Base-by-base conservation (phyloP, 2,888 invertebrate species). In the Terebella lapidaria region DNA sequence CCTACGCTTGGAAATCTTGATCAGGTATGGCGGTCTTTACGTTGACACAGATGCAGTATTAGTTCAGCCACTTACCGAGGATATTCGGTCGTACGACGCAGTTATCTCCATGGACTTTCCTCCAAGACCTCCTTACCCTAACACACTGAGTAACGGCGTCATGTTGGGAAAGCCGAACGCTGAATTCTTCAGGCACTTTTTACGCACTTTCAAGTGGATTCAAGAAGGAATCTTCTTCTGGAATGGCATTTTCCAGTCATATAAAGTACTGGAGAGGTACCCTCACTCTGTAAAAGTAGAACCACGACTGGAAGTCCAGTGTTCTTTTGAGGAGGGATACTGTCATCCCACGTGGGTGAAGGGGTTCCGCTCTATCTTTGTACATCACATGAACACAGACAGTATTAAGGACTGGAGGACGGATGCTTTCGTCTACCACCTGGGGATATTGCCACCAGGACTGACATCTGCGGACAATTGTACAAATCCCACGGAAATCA, bases 21-120 rank as follows among this genome's bases (percentile, higher is more conserved):
- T 72, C 18, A 72, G 71, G 59, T 75, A 75, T 61, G 76, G 76
- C 28, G 76, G 76, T 2, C 70, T 76, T 4, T 76, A 75, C 56
- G 62, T 72, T 55, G 76, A 76, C 59, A 75, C 73, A 68, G 76
- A 76, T 58, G 73, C 70, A 1, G 56, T 74, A 2, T 75, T 73
- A 68, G 63, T 74, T 3, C 65, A 67, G 51, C 46, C 51, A 20
- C 56, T 65, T n/a, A 57, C 56, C 35, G 15, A 42, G 1, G 55
- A 61, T 15, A 63, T 65, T 10, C 55, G 68, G 18, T 57, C 52
- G 10, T 70, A 72, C 64, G 73, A 73, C 56, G 70, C 68, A 25
- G 64, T 73, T 22, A 70, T 70, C 5, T 69, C 70, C 49, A 70
- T 71, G 47, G 75, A 74, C 63, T 73, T 72, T 63, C 71, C 71